Percentiles rank a stretch among this genome's conserved stretches.
Conservation (phyloP, 2,797 vertebrate species). For the Epinephelus malabaricus region DNA sequence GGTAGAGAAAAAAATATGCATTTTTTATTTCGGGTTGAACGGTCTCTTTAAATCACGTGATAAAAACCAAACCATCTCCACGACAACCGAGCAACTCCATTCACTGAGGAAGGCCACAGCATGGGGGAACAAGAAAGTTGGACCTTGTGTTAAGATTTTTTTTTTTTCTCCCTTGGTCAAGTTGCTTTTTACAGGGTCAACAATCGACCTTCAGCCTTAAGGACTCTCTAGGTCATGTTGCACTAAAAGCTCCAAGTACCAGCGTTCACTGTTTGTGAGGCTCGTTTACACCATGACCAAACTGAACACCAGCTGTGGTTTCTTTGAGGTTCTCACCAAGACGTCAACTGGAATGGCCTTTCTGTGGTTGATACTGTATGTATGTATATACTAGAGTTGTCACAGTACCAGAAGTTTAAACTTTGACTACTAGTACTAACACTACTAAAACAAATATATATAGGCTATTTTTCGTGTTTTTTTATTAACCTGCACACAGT, state of each 20-base stretch:
- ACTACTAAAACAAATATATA: too few relatives aligned
- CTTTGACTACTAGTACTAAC: too few relatives aligned
- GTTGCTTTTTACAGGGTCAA: conserved; percentile 18
- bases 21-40: too few relatives aligned
- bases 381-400: not conserved
- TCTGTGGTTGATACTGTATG: not conserved
- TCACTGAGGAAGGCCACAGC: not conserved
- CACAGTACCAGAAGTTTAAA: too few relatives aligned
- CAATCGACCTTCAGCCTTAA: not conserved
- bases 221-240: not conserved
- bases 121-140: conserved; percentile 13
- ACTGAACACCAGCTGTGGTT: not conserved
- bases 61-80: conserved; percentile 1
- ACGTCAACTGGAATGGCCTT: not conserved
- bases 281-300: not conserved
- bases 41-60: not conserved
- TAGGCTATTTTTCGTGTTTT: too few relatives aligned
- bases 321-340: not conserved
- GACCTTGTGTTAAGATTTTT: not conserved
- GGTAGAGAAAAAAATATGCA: too few relatives aligned
- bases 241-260: not conserved
- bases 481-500: too few relatives aligned
- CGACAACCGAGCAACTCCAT: not conserved
- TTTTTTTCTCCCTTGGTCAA: not conserved
- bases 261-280: not conserved